Evolutionary conservation across 2,797 vertebrate genomes (phyloP).

Genomic region (Smutsia gigantea): DNA sequence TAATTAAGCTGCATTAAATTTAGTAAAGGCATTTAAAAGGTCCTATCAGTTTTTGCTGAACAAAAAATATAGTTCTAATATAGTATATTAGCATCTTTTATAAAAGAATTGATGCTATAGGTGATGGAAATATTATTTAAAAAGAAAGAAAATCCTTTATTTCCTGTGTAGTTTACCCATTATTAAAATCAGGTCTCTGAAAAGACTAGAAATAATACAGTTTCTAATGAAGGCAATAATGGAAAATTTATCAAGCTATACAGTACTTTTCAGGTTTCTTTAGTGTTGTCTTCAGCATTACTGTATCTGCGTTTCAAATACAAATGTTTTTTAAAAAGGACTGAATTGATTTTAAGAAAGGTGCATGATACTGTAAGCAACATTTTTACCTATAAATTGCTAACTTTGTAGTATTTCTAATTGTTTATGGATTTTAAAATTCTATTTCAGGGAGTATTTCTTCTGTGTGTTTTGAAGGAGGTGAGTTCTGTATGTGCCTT

Average conservation of each 20-base stretch:
- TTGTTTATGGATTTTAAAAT: slow-evolving; percentile 85
- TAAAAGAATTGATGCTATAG: slow-evolving; percentile 68
- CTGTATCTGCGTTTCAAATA: slow-evolving; percentile 80
- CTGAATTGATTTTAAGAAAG: slow-evolving; percentile 83
- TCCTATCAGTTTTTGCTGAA: slow-evolving; percentile 69
- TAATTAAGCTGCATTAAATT: slow-evolving; percentile 79
- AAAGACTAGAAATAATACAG: slow-evolving; percentile 77
- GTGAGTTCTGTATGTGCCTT: slow-evolving; percentile 90
- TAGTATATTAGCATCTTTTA: slow-evolving; percentile 62
- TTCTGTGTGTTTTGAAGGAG: slow-evolving; percentile 85
- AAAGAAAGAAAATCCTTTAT: slow-evolving; percentile 40
- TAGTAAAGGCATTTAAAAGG: slow-evolving; percentile 73
- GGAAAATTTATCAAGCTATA: slow-evolving; percentile 65
- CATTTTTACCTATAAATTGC: slow-evolving; percentile 84
- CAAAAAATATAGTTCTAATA: slow-evolving; percentile 44
- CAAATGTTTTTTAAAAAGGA: slow-evolving; percentile 74
- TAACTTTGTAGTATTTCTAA: slow-evolving; percentile 89
- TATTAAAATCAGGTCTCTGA: slow-evolving; percentile 71
- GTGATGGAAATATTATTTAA: slow-evolving; percentile 23
- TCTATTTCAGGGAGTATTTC: slow-evolving; percentile 88
- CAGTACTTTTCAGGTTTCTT: slow-evolving; percentile 72
- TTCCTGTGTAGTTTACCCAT: slow-evolving; percentile 50
- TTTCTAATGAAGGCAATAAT: slow-evolving; percentile 85
- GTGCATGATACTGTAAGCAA: slow-evolving; percentile 84
- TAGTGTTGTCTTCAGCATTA: slow-evolving; percentile 69